phyloP scores from a whole-genome alignment of 92 coral and sea anemone species.

The Porites divaricata region DNA sequence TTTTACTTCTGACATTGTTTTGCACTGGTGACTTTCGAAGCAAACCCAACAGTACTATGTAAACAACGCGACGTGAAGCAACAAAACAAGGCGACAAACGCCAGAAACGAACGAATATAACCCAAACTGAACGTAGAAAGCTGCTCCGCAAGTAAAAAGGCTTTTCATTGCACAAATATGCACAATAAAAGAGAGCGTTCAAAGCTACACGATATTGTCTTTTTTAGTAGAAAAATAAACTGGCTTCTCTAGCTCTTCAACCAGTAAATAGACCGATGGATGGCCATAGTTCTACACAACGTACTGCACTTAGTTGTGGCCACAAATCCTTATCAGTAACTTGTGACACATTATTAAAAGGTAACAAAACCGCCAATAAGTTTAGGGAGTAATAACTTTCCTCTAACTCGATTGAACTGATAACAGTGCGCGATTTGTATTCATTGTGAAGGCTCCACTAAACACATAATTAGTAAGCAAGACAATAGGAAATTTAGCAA shows the following conservation, averaged over 20 bases:
- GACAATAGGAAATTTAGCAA: constrained; percentile 39
- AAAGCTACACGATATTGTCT: not conserved
- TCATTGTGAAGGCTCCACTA: constrained; percentile 22
- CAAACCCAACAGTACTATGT: constrained; percentile 18
- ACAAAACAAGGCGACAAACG: constrained; percentile 1
- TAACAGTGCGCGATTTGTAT: constrained; percentile 19
- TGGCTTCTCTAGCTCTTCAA: no score
- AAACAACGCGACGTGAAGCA: constrained; percentile 36
- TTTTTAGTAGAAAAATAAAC: not conserved
- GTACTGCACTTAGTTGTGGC: not conserved
- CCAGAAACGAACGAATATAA: not conserved
- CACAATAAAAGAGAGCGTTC: not conserved
- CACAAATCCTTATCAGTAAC: constrained; percentile 12
- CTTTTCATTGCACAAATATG: no score
- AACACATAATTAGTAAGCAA: constrained; percentile 18
- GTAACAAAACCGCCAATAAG: constrained; percentile 41
- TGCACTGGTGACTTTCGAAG: not conserved
- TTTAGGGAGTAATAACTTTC: constrained; percentile 5
- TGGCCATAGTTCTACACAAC: not conserved
- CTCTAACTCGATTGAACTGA: constrained; percentile 26
- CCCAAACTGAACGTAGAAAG: not conserved
- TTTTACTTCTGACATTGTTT: not conserved
- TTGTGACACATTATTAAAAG: constrained; percentile 23
- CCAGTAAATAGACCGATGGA: not conserved
- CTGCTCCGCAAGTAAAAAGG: not conserved